These are phyloP conservation scores for Zophobas morio DNA, from an alignment of 1,140 invertebrate species.

Conservation along the genomic window DNA sequence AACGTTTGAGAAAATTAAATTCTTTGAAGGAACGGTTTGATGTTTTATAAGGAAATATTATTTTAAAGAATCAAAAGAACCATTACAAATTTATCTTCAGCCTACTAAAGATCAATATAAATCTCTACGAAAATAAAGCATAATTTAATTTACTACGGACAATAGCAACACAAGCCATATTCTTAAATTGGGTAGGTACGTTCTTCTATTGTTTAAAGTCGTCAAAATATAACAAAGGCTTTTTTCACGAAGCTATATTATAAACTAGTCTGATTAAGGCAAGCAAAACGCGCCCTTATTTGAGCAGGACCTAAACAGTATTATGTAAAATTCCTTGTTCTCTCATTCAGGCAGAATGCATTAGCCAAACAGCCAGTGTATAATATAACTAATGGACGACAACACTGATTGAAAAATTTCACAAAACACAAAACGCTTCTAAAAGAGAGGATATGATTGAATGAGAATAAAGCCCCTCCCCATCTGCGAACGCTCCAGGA, in stretches of 20 bases:
- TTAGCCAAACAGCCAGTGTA: conserved; percentile 61
- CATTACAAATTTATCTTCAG: conserved; percentile 6
- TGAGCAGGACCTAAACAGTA: conserved; percentile 52
- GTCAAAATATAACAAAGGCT: conserved; percentile 65
- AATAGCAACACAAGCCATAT: conserved; percentile 46
- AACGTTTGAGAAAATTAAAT: conserved; percentile 48
- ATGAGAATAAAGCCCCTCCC: conserved; percentile 51
- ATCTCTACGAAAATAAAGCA: too few relatives aligned
- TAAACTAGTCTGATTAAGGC: conserved; percentile 66
- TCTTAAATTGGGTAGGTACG: conserved; percentile 61
- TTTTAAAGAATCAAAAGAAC: conserved; percentile 16
- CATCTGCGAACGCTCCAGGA: conserved; percentile 18
- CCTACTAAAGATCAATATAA: neutral
- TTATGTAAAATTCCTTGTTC: conserved; percentile 62
- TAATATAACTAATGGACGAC: conserved; percentile 65
- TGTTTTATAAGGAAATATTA: conserved; percentile 45
- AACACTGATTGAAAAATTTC: conserved; percentile 64
- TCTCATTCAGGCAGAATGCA: conserved; percentile 59
- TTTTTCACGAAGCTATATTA: conserved; percentile 60
- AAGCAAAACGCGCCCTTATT: conserved; percentile 62
- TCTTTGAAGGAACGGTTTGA: conserved; percentile 47
- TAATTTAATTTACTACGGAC: neutral
- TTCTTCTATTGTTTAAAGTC: conserved; percentile 62
- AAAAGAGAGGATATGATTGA: conserved; percentile 60
- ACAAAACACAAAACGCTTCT: conserved; percentile 61